Evolutionary conservation across 2,888 invertebrate genomes (phyloP).

Genomic region (Andrena trimmerana): DNA sequence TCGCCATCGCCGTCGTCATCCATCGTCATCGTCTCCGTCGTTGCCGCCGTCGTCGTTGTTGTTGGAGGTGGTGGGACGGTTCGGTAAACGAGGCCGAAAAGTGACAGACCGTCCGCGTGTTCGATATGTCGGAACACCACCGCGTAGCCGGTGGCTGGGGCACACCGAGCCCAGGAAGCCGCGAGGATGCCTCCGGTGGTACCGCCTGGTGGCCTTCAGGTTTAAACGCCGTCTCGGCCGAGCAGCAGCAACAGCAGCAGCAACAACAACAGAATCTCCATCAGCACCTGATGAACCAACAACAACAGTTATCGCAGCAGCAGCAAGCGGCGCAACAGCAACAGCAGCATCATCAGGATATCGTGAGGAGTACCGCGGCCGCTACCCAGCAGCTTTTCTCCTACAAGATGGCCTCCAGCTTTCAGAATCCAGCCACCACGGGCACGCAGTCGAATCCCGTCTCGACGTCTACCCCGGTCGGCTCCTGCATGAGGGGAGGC

Average conservation of each 20-base stretch:
- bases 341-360: conserved; percentile 85
- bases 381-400: conserved; percentile 92
- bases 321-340: conserved; percentile 83
- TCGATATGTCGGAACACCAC: conserved; percentile 88
- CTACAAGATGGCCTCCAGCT: conserved; percentile 95
- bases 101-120: conserved; percentile 75
- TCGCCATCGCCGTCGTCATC: conserved; percentile 2
- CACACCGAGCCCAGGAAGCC: conserved; percentile 83
- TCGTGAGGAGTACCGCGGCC: conserved; percentile 87
- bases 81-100: conserved; percentile 72
- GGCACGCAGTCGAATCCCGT: conserved; percentile 88
- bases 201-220: conserved; percentile 87
- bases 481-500: conserved; percentile 84
- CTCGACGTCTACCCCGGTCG: conserved; percentile 88
- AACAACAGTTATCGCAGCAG: conserved; percentile 86
- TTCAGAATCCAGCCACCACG: conserved; percentile 90
- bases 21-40: background rate
- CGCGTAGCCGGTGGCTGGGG: conserved; percentile 88
- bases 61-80: conserved; percentile 58
- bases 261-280: conserved; percentile 83
- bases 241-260: conserved; percentile 84
- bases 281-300: conserved; percentile 86
- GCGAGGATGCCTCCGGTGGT: conserved; percentile 85
- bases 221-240: conserved; percentile 85
- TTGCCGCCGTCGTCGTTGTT: background rate